Percentiles rank a stretch among this genome's conserved stretches.
phyloP scores from a whole-genome alignment of 2,113 vertebrate genomes.

The Callipepla californica region DNA sequence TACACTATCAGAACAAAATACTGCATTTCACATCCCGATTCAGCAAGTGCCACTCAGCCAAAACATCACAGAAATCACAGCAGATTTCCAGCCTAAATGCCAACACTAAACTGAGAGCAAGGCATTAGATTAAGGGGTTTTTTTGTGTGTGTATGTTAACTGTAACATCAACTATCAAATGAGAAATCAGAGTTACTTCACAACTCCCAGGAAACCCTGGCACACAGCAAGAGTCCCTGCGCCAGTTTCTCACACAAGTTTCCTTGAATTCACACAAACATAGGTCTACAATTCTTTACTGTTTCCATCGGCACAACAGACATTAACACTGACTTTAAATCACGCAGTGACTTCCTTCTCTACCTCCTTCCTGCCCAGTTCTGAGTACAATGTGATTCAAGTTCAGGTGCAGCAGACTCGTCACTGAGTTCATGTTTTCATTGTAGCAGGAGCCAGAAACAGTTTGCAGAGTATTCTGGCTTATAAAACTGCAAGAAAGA shows the following conservation, averaged over 20 bases:
- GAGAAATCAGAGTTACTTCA: neutral
- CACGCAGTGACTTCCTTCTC: neutral
- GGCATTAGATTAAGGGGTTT: neutral
- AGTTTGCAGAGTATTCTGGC: neutral
- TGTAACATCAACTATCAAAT: neutral
- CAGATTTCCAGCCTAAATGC: neutral
- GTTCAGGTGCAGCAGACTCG: neutral
- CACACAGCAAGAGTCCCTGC: neutral
- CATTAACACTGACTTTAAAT: neutral
- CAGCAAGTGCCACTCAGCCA: neutral
- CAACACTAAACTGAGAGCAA: constrained; percentile 1
- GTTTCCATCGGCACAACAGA: neutral
- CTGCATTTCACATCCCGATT: neutral
- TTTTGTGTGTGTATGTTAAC: neutral
- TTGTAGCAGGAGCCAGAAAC: neutral
- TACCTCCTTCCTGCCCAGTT: neutral
- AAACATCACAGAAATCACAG: neutral
- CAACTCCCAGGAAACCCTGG: constrained; percentile 19
- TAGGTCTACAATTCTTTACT: neutral
- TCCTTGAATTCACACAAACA: neutral
- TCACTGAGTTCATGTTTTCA: neutral
- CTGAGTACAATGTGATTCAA: neutral
- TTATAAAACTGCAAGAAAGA: neutral
- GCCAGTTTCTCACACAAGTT: neutral
- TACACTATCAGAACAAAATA: neutral